Evolutionary conservation across 2,888 invertebrate species (phyloP).

Genomic region (Nemotelus pantherinus): DNA sequence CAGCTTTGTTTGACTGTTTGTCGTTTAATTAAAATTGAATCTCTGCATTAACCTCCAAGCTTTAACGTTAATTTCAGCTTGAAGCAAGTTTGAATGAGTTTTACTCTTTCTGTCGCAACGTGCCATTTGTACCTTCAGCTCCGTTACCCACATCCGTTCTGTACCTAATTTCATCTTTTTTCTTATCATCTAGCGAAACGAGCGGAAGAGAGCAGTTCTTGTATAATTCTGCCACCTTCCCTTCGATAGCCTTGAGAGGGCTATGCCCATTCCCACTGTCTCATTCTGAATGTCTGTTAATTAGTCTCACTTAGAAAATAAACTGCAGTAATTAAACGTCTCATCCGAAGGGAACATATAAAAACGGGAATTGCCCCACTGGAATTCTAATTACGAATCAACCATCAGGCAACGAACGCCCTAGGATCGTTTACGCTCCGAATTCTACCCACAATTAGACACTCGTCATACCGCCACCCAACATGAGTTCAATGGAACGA

Average conservation of each 20-base stretch:
- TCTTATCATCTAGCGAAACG: slow-evolving; percentile 7
- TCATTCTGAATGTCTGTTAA: slow-evolving; percentile 60
- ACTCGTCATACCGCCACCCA: neutral
- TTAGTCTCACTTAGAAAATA: slow-evolving; percentile 65
- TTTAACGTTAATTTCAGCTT: slow-evolving; percentile 48
- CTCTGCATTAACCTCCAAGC: slow-evolving; percentile 46
- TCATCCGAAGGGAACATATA: slow-evolving; percentile 52
- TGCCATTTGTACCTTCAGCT: neutral
- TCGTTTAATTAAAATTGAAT: slow-evolving; percentile 42
- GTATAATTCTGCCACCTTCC: neutral
- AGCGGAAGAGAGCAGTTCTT: neutral
- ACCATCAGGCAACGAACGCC: slow-evolving; percentile 51
- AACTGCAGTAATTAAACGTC: slow-evolving; percentile 64
- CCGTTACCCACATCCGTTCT: neutral
- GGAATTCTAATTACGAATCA: slow-evolving; percentile 64
- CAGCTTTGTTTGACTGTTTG: slow-evolving; percentile 27
- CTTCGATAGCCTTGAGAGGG: slow-evolving; percentile 17
- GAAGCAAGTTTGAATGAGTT: slow-evolving; percentile 44
- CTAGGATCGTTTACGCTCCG: slow-evolving; percentile 25
- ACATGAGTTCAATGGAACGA: neutral
- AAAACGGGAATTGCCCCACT: slow-evolving; percentile 56
- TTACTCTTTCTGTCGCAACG: neutral
- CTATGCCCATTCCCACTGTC: slow-evolving; percentile 8
- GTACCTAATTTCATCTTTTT: slow-evolving; percentile 33
- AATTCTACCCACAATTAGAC: slow-evolving; percentile 28